phyloP scores from a whole-genome alignment of 2,888 invertebrate genomes.

The Drosophila falleni region DNA sequence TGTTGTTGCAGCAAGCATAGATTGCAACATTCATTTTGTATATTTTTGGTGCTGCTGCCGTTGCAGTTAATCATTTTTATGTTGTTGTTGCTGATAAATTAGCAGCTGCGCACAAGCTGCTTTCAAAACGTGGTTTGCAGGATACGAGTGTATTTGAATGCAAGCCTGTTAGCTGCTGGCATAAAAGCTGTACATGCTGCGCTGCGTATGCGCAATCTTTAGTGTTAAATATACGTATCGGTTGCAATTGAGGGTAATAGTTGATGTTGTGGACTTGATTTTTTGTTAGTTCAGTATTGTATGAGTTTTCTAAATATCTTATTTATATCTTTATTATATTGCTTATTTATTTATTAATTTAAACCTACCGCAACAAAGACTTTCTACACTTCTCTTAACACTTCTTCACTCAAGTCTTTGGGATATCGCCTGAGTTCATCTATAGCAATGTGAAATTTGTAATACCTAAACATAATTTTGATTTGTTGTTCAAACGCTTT shows the following conservation, averaged over 20 bases:
- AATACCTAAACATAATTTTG: too few species aligned
- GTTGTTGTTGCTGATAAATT: conserved; percentile 59
- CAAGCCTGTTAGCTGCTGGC: conserved; percentile 9
- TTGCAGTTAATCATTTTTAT: conserved; percentile 77
- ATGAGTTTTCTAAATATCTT: too few species aligned
- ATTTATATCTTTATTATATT: too few species aligned
- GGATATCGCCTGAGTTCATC: too few species aligned
- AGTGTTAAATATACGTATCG: neutral
- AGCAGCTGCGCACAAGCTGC: conserved; percentile 63
- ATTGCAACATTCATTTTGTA: conserved; percentile 75
- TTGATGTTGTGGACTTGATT: neutral
- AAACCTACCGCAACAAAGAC: too few species aligned
- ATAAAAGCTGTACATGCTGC: conserved; percentile 28
- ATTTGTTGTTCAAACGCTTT: too few species aligned
- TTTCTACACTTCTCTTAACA: too few species aligned
- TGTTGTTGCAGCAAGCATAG: conserved; percentile 35
- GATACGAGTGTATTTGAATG: conserved; percentile 37
- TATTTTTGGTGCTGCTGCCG: conserved; percentile 50
- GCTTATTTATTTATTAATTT: too few species aligned
- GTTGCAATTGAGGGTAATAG: neutral
- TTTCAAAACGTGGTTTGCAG: conserved; percentile 55
- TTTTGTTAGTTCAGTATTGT: neutral
- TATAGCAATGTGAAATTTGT: too few species aligned
- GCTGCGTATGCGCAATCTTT: conserved; percentile 51
- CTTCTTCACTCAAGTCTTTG: too few species aligned